Evolutionary conservation across 2,797 vertebrate species (phyloP), one percentile per base, ranked within the genome.

Genomic region (Pelobates cultripes): DNA sequence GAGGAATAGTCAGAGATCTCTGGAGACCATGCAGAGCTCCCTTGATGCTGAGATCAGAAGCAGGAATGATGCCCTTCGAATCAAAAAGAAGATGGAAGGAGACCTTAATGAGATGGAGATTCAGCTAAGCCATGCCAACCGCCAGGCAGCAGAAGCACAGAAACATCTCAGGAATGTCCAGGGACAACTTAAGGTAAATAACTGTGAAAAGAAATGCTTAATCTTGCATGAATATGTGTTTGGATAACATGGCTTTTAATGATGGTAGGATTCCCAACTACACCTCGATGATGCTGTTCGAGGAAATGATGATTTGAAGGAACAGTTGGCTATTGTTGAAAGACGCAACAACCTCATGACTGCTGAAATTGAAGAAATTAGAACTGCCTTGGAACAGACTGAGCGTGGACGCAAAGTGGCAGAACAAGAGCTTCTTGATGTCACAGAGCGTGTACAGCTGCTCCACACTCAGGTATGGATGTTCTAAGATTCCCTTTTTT

Each of bases 61-160:
- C 71, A 88, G 80, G 0, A 88, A 92, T 5, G 93, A 95, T 89
- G 91, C 91, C 3, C 87, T 93, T 53, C 79, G 88, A 84, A 86
- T 94, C 85, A 94, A 93, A 88, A 94, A 94, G 86, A 95, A 92
- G 87, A 94, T 93, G 92, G 92, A 94, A 87, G 88, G 87, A 0
- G 93, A 95, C 78, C 86, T 93, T 80, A 93, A 91, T 53, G 92
- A 96, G 85, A 94, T 91, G 90, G 94, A 95, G 91, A 93, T 92
- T 81, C 92, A 94, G 73, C 86, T 94, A 78, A 92, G 95, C 83
- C 87, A 90, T 0, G 88, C 92, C 84, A 95, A 93, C 83, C 91
- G 90, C 79, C 94, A 93, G 85, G 94, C 92, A 14, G 89, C 81
- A 0, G 91, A 96, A 87, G 89, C 93, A 55, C 89, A 93, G 82